Conservation (phyloP, 1,140 invertebrate species). For the Halyomorpha halys region DNA sequence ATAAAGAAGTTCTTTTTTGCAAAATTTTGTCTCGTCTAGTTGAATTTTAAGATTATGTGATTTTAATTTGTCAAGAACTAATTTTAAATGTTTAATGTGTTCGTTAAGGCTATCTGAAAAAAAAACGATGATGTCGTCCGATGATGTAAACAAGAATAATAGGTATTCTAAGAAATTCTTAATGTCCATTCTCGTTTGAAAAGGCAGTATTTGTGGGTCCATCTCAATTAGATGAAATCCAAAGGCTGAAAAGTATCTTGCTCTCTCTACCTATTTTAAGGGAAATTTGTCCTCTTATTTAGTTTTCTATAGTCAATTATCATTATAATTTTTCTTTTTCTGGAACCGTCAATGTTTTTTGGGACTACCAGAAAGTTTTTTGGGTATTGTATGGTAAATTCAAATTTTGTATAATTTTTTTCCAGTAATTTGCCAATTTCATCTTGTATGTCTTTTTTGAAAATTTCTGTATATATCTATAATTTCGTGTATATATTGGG, state of each 20-base stretch:
- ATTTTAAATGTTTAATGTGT: too few species aligned
- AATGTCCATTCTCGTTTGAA: slow-evolving; percentile 24
- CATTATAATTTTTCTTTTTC: slow-evolving; percentile 28
- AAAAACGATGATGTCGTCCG: too few species aligned
- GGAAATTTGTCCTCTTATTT: slow-evolving; percentile 17
- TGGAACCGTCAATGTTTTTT: slow-evolving; percentile 27
- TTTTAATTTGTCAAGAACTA: too few species aligned
- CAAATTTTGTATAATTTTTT: slow-evolving; percentile 23
- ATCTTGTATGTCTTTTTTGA: slow-evolving; percentile 34
- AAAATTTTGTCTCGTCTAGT: too few species aligned
- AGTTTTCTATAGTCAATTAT: slow-evolving; percentile 29
- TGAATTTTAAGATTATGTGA: too few species aligned
- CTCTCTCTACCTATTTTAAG: slow-evolving; percentile 11
- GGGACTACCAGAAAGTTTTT: slow-evolving; percentile 28
- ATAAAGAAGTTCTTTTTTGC: too few species aligned
- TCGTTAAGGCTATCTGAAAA: too few species aligned
- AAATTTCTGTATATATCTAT: slow-evolving; percentile 35
- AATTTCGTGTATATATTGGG: slow-evolving; percentile 33
- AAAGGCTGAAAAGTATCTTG: slow-evolving; percentile 24
- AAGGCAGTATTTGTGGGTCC: slow-evolving; percentile 28
- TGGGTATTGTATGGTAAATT: slow-evolving; percentile 26
- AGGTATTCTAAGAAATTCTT: too few species aligned
- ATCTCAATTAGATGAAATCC: slow-evolving; percentile 35
- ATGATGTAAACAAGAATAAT: too few species aligned
- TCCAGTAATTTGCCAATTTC: slow-evolving; percentile 33